Percentiles rank a stretch among this genome's conserved stretches.
phyloP scores from a whole-genome alignment of 2,113 vertebrate species.

The Tauraco erythrolophus region DNA sequence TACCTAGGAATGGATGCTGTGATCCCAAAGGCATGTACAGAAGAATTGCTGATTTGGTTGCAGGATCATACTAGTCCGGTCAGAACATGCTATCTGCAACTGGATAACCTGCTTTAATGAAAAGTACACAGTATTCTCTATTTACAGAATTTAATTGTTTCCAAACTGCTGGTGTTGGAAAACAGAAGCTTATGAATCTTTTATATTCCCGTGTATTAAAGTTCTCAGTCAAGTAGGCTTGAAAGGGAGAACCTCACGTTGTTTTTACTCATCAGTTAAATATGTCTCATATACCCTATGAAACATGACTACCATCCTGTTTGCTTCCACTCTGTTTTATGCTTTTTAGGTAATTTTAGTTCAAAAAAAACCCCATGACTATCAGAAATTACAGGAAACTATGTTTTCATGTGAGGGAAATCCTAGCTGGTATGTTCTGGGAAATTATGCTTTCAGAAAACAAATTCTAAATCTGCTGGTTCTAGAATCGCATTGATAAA shows the following conservation, averaged over 20 bases:
- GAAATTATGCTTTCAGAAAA: neutral
- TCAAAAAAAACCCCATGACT: neutral
- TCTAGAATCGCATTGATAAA: neutral
- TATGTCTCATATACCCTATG: neutral
- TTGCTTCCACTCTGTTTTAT: neutral
- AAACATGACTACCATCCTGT: neutral
- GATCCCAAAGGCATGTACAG: neutral
- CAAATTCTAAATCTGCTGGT: neutral
- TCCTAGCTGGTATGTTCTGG: neutral
- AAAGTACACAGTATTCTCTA: neutral
- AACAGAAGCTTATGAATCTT: conserved; percentile 41
- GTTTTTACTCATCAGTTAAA: neutral
- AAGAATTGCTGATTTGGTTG: neutral
- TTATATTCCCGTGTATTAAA: conserved; percentile 29
- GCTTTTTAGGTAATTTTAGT: neutral
- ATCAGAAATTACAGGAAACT: neutral
- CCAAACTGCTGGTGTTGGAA: conserved; percentile 19
- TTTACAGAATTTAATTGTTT: conserved; percentile 41
- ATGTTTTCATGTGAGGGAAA: neutral
- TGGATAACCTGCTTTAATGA: neutral
- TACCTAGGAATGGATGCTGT: neutral
- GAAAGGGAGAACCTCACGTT: neutral
- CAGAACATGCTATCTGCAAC: neutral
- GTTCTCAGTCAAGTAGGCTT: neutral
- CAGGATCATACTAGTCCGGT: neutral